Base-by-base conservation (phyloP, 2,888 invertebrate species). In the Clostera curtula region DNA sequence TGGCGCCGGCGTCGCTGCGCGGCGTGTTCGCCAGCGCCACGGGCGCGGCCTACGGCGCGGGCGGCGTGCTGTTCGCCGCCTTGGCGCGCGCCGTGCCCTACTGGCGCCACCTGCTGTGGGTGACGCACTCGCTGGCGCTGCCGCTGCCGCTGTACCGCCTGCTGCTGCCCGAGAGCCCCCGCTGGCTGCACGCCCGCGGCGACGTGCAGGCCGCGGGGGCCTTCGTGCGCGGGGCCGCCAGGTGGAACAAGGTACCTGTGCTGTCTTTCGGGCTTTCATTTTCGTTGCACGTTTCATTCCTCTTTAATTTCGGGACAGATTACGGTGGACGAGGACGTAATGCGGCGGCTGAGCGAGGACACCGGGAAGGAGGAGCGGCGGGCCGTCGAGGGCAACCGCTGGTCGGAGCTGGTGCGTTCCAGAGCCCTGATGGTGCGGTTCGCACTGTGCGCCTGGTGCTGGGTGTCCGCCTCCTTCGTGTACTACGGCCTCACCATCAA, bases 401-500 rank as follows among this genome's bases (percentile, higher is more conserved):
- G 77, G 76, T 30, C 56, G 17, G 29, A 36, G n/a, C 36, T 76
- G 30, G 7, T 69, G 31, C 47, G 40, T 24, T 75, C 77, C 2
- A 63, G 68, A 10, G 59, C 59, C 33, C 59, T 82, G 35, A 17
- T 70, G 56, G 12, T 39, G 7, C 63, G 79, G 20, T 60, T 79
- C 40, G 52, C 46, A 5, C 43, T 62, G 10, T 71, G 72, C 51
- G 47, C 60, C 31, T 74, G 73, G 64, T 91, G 91, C 65, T 93
- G 93, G 93, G 83, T 89, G 5, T 88, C 91, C 2, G 89, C 89
- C 42, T 87, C 90, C 0, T 89, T 93, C 53, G 89, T 93, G 4
- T 93, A 92, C 72, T 93, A 92, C 60, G 93, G 93, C 0, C 75
- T 94, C 19, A 91, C 91, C 10, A 79, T 93, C 44, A 92, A 91